Base-by-base conservation (phyloP, 2,113 vertebrate genomes). In the Rhipidura dahli region DNA sequence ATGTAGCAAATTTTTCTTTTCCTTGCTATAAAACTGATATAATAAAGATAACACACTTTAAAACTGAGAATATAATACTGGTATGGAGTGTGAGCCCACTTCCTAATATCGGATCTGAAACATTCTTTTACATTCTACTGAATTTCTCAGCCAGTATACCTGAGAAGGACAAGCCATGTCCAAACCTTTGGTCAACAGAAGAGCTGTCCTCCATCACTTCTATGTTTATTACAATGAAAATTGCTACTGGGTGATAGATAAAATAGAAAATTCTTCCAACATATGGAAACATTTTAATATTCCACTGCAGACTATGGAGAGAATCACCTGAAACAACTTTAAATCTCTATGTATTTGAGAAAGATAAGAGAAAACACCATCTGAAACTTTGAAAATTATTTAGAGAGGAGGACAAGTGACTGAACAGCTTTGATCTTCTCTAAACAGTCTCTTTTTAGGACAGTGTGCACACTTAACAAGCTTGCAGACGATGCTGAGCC, bases 391-490 rank as follows among this genome's bases (percentile, higher is more conserved):
- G 13, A 50, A 87, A 91, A 33, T 51, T 14, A 56, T 49, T 53
- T 35, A 8, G 14, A 27, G 27, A 83, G 6, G 20, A 80, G 14
- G 9, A 68, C 16, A 63, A 83, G 22, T 37, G 37, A 61, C 7
- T 44, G 45, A 61, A 33, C 2, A 26, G 33, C 49, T 80, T 89
- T 1, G 0, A 42, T 72, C 13, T 64, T 84, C 22, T 51, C 5
- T 87, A 31, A 71, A 53, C 10, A 47, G 9, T 35, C 63, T 60
- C 15, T 69, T 14, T 49, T 35, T 18, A 72, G 12, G 24, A 68
- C 14, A 88, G 4, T 0, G 0, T 37, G 10, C 31, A 71, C 0
- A 0, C 11, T 65, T 15, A 59, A 37, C 24, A 79, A 60, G 3
- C 19, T 72, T 80, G 35, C 21, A 66, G 51, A 57, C 69, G 54